Evolutionary conservation across 1,140 invertebrate species (phyloP), one percentile per base, ranked within the genome.

Genomic region (Cotesia chilonis): DNA sequence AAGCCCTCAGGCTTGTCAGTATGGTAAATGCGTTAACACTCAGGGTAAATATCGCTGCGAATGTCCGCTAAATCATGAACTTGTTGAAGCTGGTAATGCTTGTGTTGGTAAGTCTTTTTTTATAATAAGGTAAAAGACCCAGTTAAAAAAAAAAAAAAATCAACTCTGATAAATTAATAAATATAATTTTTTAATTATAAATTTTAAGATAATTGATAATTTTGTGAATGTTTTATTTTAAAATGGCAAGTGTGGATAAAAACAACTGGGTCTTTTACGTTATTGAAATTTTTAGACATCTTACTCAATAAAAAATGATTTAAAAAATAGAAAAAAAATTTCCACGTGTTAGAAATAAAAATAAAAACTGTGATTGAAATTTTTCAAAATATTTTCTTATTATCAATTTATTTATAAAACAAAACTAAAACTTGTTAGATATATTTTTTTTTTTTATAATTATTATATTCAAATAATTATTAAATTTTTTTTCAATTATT

Each of bases 31-130:
- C 83, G 87, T 94, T 20, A 96, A 97, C 84, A 92, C 92, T 65
- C 90, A 92, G 65, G 95, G 95, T 52, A 92, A 91, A 72, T 96
- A 94, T 82, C 91, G 92, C 64, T 97, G 95, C 83, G 84, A 93
- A 38, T 97, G 95, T 87, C 94, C 94, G 0, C 86, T 88, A 0
- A 88, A 91, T 77, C 89, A 91, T 78, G 90, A 92, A 71, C 84
- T 92, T 2, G 90, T 90, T 2, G 88, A 90, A 12, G 84, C 88
- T 52, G 91, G 92, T 73, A 92, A 91, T 78, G 92, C 90, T 10
- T 94, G 92, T 82, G 88, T 93, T 20, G 92, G 92, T 93, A 83
- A 85, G 87, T 80, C 1, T 64, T 37, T 59, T 68, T 14, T 35
- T 47, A 20, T 67, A 66, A 17, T 17, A 17, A 17, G 17, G 17